Conservation (phyloP, 2,113 vertebrate species). For the Pteruthius melanotis region DNA sequence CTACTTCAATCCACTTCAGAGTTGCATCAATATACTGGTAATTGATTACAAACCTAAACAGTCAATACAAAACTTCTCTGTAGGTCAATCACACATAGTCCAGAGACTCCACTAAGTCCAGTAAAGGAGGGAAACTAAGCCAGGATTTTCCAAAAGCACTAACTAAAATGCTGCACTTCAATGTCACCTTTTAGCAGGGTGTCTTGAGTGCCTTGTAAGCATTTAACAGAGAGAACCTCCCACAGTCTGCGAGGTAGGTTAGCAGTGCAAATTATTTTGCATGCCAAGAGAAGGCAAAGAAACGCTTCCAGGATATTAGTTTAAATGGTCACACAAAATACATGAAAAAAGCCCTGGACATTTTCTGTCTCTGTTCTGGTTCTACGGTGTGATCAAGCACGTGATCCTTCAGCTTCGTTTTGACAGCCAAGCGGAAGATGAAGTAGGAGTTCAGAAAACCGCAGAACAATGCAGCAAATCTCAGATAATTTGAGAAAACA, state of each 20-base stretch:
- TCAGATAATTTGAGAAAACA: background rate
- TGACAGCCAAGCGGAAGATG: background rate
- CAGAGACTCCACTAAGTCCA: background rate
- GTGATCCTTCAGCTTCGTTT: background rate
- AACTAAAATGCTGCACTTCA: background rate
- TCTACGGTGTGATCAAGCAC: background rate
- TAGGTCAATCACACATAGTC: background rate
- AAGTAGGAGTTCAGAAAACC: background rate
- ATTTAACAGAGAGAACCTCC: background rate
- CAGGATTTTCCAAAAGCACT: background rate
- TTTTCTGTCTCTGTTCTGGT: background rate
- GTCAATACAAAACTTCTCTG: background rate
- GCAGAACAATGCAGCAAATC: background rate
- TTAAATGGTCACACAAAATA: background rate
- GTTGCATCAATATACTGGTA: background rate
- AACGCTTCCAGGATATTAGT: background rate
- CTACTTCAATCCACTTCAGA: background rate
- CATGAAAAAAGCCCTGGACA: background rate
- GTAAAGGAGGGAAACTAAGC: background rate
- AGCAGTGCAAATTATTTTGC: background rate
- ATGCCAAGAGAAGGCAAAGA: background rate
- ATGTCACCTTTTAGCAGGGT: background rate
- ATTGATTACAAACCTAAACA: background rate
- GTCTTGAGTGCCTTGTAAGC: background rate
- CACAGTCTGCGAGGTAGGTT: background rate